These are phyloP conservation scores for Anthopleura xanthogrammica DNA, from an alignment of 92 coral and sea anemone species.

Conservation along the genomic window DNA sequence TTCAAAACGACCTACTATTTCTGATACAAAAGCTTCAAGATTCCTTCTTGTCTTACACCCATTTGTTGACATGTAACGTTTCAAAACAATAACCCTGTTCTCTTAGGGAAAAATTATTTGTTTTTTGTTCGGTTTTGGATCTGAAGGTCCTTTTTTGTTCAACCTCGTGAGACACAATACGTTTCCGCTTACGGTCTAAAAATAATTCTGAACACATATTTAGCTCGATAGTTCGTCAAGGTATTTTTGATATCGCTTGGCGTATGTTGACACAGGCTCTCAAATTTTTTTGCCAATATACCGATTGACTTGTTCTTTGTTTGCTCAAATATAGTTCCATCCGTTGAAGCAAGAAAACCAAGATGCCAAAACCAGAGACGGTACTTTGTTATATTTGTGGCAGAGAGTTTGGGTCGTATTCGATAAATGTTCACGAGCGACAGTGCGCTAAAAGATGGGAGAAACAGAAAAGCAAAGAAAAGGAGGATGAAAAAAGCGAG, in stretches of 20 bases:
- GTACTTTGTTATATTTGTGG: conserved; percentile 86
- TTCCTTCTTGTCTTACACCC: neutral
- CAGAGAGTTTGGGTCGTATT: conserved; percentile 78
- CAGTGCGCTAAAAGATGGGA: conserved; percentile 90
- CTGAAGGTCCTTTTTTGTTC: neutral
- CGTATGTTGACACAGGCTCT: neutral
- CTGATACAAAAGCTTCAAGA: neutral
- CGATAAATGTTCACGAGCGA: conserved; percentile 75
- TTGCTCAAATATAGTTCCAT: conserved; percentile 3
- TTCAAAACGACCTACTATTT: neutral
- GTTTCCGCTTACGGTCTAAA: conserved; percentile 7
- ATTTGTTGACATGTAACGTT: conserved; percentile 9
- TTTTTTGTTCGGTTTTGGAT: neutral
- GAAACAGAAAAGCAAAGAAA: conserved; percentile 46
- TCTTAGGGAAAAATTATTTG: neutral
- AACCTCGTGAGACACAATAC: conserved; percentile 8
- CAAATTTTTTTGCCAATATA: neutral
- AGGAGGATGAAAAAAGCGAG: conserved; percentile 39
- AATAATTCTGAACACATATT: conserved; percentile 3
- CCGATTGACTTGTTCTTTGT: conserved; percentile 14
- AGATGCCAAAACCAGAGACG: conserved; percentile 83
- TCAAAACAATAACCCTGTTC: neutral
- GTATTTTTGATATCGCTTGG: neutral
- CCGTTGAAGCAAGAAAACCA: conserved; percentile 1
- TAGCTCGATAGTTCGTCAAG: neutral